Evolutionary conservation across 2,888 invertebrate genomes (phyloP).

Genomic region (Patella ulyssiponensis): DNA sequence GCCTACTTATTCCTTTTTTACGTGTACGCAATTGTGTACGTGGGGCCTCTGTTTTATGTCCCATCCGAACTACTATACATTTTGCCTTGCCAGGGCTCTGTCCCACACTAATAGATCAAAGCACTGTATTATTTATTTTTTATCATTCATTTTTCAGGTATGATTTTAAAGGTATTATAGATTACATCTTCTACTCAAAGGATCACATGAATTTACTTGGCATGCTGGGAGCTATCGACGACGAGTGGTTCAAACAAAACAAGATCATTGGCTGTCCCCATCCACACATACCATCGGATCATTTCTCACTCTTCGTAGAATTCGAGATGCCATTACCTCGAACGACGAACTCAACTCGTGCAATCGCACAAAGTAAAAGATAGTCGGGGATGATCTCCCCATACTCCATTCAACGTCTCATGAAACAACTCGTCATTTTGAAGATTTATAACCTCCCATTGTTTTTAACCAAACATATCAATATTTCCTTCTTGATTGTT

Average conservation of each 20-base stretch:
- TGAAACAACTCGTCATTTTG: too few species aligned
- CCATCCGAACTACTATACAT: too few species aligned
- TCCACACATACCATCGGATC: constrained; percentile 91
- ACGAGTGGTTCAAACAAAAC: constrained; percentile 84
- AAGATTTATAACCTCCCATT: too few species aligned
- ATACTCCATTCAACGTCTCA: too few species aligned
- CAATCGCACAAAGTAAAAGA: not conserved
- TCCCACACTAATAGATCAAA: not conserved
- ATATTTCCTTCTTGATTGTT: too few species aligned
- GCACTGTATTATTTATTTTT: not conserved
- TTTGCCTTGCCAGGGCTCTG: too few species aligned
- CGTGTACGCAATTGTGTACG: too few species aligned
- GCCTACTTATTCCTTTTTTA: too few species aligned
- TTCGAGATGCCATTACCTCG: constrained; percentile 63
- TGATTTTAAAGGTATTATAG: constrained; percentile 99
- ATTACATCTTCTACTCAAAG: constrained; percentile 98
- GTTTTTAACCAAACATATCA: too few species aligned
- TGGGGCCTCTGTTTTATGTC: too few species aligned
- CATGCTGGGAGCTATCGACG: constrained; percentile 92
- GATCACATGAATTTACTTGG: constrained; percentile 96
- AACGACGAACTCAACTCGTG: constrained; percentile 14
- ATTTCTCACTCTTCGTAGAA: constrained; percentile 71
- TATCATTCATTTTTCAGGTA: constrained; percentile 79
- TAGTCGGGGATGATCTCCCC: not conserved
- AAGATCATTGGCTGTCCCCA: constrained; percentile 98